Evolutionary conservation across 2,113 vertebrate species (phyloP).

Genomic region (Apus apus): DNA sequence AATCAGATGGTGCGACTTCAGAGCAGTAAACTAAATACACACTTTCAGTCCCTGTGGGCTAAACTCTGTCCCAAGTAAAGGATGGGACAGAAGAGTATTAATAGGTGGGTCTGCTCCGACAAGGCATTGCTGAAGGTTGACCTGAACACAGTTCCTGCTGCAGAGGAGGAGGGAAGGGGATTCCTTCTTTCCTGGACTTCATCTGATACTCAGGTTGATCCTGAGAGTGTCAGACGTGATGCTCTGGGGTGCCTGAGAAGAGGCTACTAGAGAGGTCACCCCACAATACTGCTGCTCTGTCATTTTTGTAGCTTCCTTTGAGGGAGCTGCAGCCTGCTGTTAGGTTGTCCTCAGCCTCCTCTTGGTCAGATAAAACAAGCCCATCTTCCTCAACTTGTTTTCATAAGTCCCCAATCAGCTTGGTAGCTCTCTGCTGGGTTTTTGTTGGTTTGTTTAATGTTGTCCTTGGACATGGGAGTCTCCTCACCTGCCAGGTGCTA

Average conservation of each 20-base stretch:
- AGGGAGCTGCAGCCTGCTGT: neutral
- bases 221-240: fast-evolving
- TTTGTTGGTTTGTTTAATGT: neutral
- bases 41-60: neutral
- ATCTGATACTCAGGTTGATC: neutral
- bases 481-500: neutral
- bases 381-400: fast-evolving
- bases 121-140: neutral
- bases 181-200: neutral
- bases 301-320: neutral
- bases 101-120: neutral
- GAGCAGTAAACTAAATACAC: neutral
- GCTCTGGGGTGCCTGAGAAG: neutral
- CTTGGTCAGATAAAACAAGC: neutral
- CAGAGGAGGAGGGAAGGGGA: neutral
- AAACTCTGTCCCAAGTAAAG: neutral
- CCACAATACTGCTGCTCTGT: neutral
- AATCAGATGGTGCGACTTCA: neutral
- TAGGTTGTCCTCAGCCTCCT: neutral
- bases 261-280: neutral
- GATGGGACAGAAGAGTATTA: neutral
- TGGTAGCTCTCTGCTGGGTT: neutral
- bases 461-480: neutral
- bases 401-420: fast-evolving
- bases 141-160: neutral